A percentile compares a stretch with the other conserved stretches of the same genome.
Evolutionary conservation across 92 coral and sea anemone genomes (phyloP).

Genomic region (Heteractis magnifica): DNA sequence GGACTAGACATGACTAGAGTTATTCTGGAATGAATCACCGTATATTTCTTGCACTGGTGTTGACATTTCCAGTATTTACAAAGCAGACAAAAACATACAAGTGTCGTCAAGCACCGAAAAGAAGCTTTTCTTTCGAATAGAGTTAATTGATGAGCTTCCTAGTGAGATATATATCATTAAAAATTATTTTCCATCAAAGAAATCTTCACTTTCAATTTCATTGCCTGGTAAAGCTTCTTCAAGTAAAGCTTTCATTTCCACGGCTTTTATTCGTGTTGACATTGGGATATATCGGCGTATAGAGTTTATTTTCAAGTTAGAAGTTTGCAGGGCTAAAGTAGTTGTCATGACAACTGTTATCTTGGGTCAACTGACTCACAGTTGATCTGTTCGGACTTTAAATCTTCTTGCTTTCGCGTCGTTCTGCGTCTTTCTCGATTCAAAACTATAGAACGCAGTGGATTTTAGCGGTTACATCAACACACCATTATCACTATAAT

Average conservation of each 20-base stretch:
- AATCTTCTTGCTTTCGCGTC: background rate
- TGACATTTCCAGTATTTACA: too few relatives aligned
- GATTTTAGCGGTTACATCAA: too few relatives aligned
- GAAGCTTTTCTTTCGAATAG: too few relatives aligned
- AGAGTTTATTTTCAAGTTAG: conserved; percentile 20
- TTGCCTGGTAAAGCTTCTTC: background rate
- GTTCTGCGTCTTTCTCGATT: background rate
- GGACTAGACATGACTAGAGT: too few relatives aligned
- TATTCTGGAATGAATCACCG: too few relatives aligned
- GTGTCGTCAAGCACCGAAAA: too few relatives aligned
- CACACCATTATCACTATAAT: too few relatives aligned
- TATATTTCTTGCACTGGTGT: too few relatives aligned
- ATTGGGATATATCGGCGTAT: background rate
- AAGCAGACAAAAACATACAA: too few relatives aligned
- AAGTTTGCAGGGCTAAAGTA: conserved; percentile 1
- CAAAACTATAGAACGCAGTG: background rate
- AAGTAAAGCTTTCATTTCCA: background rate
- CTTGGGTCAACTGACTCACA: conserved; percentile 3
- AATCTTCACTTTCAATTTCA: background rate
- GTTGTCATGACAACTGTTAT: conserved; percentile 13
- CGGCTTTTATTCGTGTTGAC: background rate
- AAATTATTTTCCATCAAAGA: too few relatives aligned
- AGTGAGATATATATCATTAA: too few relatives aligned
- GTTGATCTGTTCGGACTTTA: background rate
- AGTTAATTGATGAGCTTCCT: too few relatives aligned